Percentiles rank a stretch among this genome's conserved stretches.
Conservation (phyloP, 2,888 invertebrate genomes). For the Orgyia antiqua region DNA sequence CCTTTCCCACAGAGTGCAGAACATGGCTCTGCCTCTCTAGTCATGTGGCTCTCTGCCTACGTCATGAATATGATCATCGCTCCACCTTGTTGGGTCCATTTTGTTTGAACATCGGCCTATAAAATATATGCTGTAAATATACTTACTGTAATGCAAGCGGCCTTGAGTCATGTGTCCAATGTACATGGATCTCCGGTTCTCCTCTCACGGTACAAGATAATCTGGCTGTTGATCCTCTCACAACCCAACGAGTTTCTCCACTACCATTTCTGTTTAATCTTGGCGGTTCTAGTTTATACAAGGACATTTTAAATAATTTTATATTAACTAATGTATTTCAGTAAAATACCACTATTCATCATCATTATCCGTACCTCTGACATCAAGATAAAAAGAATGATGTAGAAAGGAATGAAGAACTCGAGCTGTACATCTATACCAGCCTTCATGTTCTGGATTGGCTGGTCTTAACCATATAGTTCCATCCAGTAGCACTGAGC, state of each 20-base stretch:
- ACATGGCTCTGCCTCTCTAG: too few species aligned
- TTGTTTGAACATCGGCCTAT: too few species aligned
- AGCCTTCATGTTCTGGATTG: slow-evolving; percentile 88
- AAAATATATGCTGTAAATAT: neutral
- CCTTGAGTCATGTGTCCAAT: slow-evolving; percentile 69
- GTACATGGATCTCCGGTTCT: slow-evolving; percentile 80
- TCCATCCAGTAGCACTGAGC: slow-evolving; percentile 82
- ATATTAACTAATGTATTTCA: too few species aligned
- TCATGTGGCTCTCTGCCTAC: too few species aligned
- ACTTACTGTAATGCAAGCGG: slow-evolving; percentile 67
- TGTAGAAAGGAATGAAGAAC: slow-evolving; percentile 64
- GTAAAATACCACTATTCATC: too few species aligned
- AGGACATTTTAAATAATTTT: too few species aligned
- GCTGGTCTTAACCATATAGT: slow-evolving; percentile 85
- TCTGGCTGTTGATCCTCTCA: slow-evolving; percentile 72
- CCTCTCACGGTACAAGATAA: slow-evolving; percentile 80
- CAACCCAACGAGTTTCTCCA: slow-evolving; percentile 67
- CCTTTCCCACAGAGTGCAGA: too few species aligned
- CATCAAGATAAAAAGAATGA: slow-evolving; percentile 64
- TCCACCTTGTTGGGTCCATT: too few species aligned
- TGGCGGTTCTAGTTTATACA: slow-evolving; percentile 50
- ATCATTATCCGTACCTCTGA: slow-evolving; percentile 63
- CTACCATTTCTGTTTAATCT: slow-evolving; percentile 51
- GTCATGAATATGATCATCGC: too few species aligned
- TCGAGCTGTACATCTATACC: slow-evolving; percentile 90